Evolutionary conservation across 1,140 invertebrate species (phyloP).

Genomic region (Psilanteris sp.): DNA sequence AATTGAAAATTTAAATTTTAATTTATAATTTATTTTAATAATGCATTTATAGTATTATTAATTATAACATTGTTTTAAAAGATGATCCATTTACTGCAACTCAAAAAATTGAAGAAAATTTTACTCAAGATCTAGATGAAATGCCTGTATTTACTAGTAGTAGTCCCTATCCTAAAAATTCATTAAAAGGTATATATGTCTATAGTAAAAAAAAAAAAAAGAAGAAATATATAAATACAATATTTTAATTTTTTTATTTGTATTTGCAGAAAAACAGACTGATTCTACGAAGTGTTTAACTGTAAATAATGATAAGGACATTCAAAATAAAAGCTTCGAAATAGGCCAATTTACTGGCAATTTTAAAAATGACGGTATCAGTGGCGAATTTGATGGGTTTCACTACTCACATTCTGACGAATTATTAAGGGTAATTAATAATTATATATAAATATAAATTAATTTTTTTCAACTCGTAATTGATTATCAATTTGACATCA

Average conservation of each 20-base stretch:
- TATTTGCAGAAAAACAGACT: conserved; percentile 5
- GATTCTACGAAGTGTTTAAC: not conserved
- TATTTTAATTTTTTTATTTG: too few species aligned
- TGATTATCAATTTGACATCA: too few species aligned
- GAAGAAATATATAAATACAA: too few species aligned
- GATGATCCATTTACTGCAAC: conserved; percentile 14
- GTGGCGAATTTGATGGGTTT: conserved; percentile 87
- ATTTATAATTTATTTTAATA: too few species aligned
- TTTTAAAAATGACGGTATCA: conserved; percentile 88
- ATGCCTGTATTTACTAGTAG: conserved; percentile 66
- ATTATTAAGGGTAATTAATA: conserved; percentile 82
- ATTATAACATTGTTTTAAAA: too few species aligned
- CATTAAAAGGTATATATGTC: conserved; percentile 2
- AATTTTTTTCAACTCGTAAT: too few species aligned
- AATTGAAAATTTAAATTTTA: too few species aligned
- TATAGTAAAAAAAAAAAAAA: too few species aligned
- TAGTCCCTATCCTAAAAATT: conserved; percentile 44
- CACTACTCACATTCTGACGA: conserved; percentile 86
- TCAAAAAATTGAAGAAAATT: conserved; percentile 31
- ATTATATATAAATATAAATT: too few species aligned
- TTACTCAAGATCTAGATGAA: conserved; percentile 66
- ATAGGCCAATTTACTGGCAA: conserved; percentile 84
- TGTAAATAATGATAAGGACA: not conserved
- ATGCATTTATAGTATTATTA: too few species aligned
- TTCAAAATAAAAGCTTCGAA: conserved; percentile 64